Conservation (phyloP, 2,113 vertebrate genomes). For the Neopipo cinnamomea region DNA sequence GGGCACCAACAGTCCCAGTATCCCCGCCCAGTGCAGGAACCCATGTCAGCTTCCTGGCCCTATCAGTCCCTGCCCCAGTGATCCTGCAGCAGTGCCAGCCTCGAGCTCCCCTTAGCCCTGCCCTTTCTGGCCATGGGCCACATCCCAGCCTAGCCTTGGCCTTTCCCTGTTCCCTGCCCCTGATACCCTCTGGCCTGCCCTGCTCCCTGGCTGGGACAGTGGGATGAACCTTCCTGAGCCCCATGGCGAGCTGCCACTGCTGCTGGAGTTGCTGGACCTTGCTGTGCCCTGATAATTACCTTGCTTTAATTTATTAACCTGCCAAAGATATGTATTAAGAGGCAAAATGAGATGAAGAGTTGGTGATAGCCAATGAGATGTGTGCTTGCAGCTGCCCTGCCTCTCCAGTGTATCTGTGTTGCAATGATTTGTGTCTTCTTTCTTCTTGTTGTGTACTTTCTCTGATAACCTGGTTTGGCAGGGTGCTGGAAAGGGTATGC, state of each 20-base stretch:
- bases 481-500: neutral
- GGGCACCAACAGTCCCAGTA: neutral
- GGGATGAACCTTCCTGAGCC: neutral
- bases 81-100: neutral
- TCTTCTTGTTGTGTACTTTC: neutral
- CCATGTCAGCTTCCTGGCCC: accelerated
- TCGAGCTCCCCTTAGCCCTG: neutral
- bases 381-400: neutral
- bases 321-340: neutral
- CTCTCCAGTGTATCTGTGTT: neutral
- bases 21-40: neutral
- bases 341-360: neutral
- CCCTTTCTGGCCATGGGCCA: neutral
- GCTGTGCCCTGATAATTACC: neutral
- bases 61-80: accelerated
- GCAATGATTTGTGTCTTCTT: neutral
- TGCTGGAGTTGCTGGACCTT: neutral
- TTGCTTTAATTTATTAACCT: neutral
- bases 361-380: neutral
- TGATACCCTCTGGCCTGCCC: neutral
- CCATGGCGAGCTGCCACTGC: neutral
- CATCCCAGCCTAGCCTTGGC: neutral
- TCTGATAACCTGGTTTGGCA: neutral
- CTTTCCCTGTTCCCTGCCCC: neutral
- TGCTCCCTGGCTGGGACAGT: neutral